Evolutionary conservation across 2,888 invertebrate genomes (phyloP).

Genomic region (Luperina testacea): DNA sequence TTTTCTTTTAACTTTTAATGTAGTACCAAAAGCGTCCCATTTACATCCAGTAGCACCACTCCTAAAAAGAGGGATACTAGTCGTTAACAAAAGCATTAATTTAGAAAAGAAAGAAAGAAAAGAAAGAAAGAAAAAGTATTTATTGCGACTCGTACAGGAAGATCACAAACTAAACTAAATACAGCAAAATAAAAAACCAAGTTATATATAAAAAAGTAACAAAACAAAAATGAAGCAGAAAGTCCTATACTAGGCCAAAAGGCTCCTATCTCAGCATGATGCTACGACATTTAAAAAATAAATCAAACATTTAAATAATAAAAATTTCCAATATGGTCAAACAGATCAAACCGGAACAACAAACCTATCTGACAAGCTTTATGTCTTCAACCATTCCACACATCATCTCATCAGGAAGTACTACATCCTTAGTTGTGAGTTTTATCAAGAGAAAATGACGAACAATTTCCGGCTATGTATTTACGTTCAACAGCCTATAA

Average conservation of each 20-base stretch:
- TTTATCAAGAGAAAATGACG: conserved; percentile 23
- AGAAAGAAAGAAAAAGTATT: no score
- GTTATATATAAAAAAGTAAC: no score
- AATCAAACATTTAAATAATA: no score
- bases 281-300: no score
- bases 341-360: neutral
- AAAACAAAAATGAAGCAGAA: no score
- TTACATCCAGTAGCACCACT: neutral
- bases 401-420: conserved; percentile 24
- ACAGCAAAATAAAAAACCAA: no score
- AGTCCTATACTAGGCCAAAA: no score
- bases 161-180: no score
- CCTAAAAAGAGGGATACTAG: neutral
- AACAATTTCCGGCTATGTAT: conserved; percentile 18
- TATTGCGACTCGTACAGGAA: no score
- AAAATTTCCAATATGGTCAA: neutral
- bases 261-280: no score
- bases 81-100: neutral
- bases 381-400: neutral
- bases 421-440: neutral
- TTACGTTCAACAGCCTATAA: conserved; percentile 28
- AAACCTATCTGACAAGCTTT: neutral
- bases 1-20: neutral
- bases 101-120: no score
- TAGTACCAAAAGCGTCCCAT: neutral